phyloP scores from a whole-genome alignment of 2,113 vertebrate species.

The Cranoglanis bouderius region DNA sequence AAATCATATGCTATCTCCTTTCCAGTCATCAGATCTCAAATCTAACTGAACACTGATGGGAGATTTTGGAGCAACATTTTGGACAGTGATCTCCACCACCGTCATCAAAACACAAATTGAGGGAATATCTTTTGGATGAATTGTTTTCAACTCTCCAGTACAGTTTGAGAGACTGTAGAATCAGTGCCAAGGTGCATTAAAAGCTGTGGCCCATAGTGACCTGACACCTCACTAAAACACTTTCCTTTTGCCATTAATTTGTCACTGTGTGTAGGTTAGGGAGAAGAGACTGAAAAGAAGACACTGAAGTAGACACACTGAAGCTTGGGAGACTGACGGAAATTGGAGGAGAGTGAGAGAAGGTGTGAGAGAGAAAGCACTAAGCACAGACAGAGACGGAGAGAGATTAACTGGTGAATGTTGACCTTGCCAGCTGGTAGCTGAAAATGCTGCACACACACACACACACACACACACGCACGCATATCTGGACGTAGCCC shows the following conservation, averaged over 20 bases:
- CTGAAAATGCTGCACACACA: constrained; percentile 54
- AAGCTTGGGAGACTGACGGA: constrained; percentile 50
- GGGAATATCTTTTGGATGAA: background rate
- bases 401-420: constrained; percentile 50
- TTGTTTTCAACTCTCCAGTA: background rate
- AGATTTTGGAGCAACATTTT: background rate
- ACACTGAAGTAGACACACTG: background rate
- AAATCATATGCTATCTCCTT: background rate
- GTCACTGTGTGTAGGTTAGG: background rate
- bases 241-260: background rate
- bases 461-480: constrained; percentile 31
- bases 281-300: background rate
- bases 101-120: background rate
- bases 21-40: background rate
- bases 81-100: background rate
- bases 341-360: constrained; percentile 25
- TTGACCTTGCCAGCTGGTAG: constrained; percentile 66
- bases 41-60: background rate
- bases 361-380: constrained; percentile 27
- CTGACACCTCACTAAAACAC: background rate
- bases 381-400: constrained; percentile 13
- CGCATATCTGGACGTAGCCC: constrained; percentile 43
- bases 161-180: background rate
- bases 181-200: background rate
- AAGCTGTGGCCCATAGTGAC: background rate